phyloP scores from a whole-genome alignment of 2,113 vertebrate genomes.

The Oryctolagus cuniculus region DNA sequence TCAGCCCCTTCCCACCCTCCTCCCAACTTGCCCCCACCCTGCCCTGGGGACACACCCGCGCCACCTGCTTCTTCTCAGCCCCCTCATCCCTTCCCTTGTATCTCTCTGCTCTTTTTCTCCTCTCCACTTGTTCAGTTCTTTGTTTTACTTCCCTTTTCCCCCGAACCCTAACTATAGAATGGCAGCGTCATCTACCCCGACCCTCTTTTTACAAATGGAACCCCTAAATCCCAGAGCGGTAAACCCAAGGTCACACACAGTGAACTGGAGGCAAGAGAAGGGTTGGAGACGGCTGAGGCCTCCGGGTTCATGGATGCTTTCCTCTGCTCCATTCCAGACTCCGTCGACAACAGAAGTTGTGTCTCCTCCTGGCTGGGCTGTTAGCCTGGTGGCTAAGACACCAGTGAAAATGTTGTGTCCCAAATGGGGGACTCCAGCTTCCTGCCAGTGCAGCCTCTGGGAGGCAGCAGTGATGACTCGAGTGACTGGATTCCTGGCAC shows the following conservation, averaged over 20 bases:
- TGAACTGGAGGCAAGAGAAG: background rate
- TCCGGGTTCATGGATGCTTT: background rate
- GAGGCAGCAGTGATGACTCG: no score
- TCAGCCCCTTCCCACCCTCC: background rate
- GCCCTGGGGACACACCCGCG: background rate
- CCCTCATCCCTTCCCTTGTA: background rate
- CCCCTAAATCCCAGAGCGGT: background rate
- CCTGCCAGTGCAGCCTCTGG: no score
- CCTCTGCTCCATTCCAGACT: background rate
- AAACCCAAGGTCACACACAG: background rate
- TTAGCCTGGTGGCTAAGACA: no score
- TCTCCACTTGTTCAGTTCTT: constrained; percentile 48
- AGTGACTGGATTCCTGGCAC: no score
- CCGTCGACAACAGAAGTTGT: background rate
- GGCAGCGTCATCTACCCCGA: background rate
- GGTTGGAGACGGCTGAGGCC: background rate
- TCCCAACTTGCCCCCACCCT: background rate
- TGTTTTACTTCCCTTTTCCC: constrained; percentile 67
- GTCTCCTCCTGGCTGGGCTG: background rate
- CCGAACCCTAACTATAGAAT: constrained; percentile 33
- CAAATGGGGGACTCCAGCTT: no score
- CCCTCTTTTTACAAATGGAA: constrained; percentile 5
- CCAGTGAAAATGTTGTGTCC: no score
- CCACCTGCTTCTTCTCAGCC: background rate
- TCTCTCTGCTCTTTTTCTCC: constrained; percentile 18